These are phyloP conservation scores for Apotomis turbidana DNA, from an alignment of 2,888 invertebrate species.

Conservation along the genomic window DNA sequence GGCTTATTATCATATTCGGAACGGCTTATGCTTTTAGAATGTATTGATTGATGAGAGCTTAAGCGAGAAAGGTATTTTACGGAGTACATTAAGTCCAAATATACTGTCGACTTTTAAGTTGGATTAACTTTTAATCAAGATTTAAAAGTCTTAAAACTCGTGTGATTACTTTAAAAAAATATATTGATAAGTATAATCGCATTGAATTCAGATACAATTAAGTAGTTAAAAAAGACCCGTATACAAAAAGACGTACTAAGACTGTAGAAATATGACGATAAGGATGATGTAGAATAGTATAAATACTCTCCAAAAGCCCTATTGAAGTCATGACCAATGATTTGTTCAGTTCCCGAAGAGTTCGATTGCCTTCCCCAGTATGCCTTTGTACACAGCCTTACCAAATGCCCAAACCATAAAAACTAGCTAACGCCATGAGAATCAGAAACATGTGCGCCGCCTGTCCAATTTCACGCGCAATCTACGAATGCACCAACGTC, in stretches of 20 bases:
- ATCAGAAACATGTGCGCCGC: conserved; percentile 21
- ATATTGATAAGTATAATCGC: too few relatives aligned
- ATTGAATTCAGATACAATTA: too few relatives aligned
- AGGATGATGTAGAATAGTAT: too few relatives aligned
- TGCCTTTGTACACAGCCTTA: background rate
- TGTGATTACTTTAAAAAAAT: background rate
- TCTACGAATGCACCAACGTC: conserved; percentile 44
- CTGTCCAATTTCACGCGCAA: conserved; percentile 41
- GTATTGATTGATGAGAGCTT: conserved; percentile 57
- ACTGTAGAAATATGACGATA: too few relatives aligned
- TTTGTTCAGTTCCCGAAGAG: too few relatives aligned
- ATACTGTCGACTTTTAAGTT: conserved; percentile 19
- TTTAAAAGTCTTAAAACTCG: conserved; percentile 5
- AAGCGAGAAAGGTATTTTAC: conserved; percentile 5
- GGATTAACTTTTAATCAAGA: conserved; percentile 30
- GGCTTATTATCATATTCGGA: conserved; percentile 61
- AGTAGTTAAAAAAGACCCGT: too few relatives aligned
- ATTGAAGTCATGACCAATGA: too few relatives aligned
- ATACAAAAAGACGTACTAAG: too few relatives aligned
- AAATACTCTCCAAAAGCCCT: too few relatives aligned
- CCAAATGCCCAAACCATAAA: background rate
- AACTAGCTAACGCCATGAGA: conserved; percentile 4
- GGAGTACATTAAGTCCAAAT: conserved; percentile 8
- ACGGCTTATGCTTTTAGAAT: conserved; percentile 47
- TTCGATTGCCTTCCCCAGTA: too few relatives aligned